A percentile compares a stretch with the other conserved stretches of the same genome.
phyloP scores from a whole-genome alignment of 1,140 invertebrate genomes.

The Portunus trituberculatus region DNA sequence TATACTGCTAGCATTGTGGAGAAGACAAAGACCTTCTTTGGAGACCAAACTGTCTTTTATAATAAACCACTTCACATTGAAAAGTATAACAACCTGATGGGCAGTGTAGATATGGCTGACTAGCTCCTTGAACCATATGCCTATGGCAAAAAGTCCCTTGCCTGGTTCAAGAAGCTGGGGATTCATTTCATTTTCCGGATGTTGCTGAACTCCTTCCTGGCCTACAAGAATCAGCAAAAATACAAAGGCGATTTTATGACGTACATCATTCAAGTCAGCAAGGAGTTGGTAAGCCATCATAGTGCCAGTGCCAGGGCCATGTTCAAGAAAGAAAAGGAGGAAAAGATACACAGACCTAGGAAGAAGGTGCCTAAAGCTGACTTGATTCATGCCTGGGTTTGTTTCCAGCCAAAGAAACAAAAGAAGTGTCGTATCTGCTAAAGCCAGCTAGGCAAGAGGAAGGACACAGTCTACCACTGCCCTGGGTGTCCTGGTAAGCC shows the following conservation, averaged over 20 bases:
- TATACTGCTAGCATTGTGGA: constrained; percentile 14
- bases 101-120: constrained; percentile 42
- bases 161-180: constrained; percentile 65
- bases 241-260: neutral
- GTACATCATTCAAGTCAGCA: neutral
- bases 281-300: neutral
- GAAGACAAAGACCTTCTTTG: constrained; percentile 31
- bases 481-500: constrained; percentile 49
- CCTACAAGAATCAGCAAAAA: neutral
- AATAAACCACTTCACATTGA: constrained; percentile 45
- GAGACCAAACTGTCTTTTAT: constrained; percentile 36
- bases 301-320: constrained; percentile 19
- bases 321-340: neutral
- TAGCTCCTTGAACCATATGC: constrained; percentile 61
- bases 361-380: neutral
- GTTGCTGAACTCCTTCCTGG: constrained; percentile 37
- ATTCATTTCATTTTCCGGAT: constrained; percentile 53
- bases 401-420: neutral
- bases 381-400: neutral
- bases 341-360: neutral
- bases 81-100: constrained; percentile 42
- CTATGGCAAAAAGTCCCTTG: constrained; percentile 16
- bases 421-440: constrained; percentile 39
- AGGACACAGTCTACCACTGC: constrained; percentile 57
- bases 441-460: neutral